Evolutionary conservation across 2,888 invertebrate species (phyloP), one percentile per base, ranked within the genome.

Genomic region (Melieria crassipennis): DNA sequence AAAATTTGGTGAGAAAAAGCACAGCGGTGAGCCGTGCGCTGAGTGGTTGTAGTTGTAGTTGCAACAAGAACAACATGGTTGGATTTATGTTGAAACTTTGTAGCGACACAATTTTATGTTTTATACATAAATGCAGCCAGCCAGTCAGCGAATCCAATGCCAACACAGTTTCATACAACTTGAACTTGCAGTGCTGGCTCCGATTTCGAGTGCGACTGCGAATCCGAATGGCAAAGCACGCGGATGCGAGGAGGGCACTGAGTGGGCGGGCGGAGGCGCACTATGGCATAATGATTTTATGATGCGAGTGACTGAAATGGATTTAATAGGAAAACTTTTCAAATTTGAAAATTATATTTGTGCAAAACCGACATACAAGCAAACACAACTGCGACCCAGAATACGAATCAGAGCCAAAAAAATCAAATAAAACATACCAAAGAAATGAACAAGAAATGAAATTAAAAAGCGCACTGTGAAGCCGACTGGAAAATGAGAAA

Each of bases 291-390:
- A 70, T 70, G 73, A 75, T 75, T 78, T 76, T 76, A 77, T 76
- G 77, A 75, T 75, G 73, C 75, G 74, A 78, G 73, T 76, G 76
- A 77, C 71, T 75, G 76, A 75, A 76, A 76, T 75, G 75, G 75
- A 78, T 78, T 76, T 78, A 77, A 77, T 78, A 76, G 77, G 77
- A 76, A 77, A 78, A 78, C 71, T 76, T 77, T 78, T 75, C 65
- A 75, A 76, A 77, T 77, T 76, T 76, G 74, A 73, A 77, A 78
- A 78, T 77, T 78, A 76, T 78, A 76, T 78, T 77, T 76, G 77
- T 55, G n/a, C 10, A 13, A 10, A 55, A 55, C 16, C 3, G 7
- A 55, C 5, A 55, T 55, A 16, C 4, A 55, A 55, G 7, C 1
- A 55, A 55, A n/a, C 16, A 55, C n/a, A 55, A n/a, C 16, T 9